Evolutionary conservation across 2,113 vertebrate genomes (phyloP).

Genomic region (Petaurus breviceps): DNA sequence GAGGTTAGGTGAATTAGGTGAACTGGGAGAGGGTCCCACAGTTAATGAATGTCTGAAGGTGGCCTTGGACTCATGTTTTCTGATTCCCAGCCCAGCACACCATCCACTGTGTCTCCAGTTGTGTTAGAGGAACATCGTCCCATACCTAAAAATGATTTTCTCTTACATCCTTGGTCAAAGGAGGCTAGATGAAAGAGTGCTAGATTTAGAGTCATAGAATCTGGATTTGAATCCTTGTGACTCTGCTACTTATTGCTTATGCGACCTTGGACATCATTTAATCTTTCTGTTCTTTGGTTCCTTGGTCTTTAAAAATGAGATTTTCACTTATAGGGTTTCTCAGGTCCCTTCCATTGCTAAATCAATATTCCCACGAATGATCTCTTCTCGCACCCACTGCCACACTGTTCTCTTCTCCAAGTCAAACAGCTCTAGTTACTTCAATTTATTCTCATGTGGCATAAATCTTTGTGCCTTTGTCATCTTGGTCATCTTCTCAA

Average conservation of each 20-base stretch:
- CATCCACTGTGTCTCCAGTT: background rate
- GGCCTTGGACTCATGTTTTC: background rate
- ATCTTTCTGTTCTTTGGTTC: background rate
- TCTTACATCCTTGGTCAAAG: rapidly evolving
- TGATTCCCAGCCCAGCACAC: background rate
- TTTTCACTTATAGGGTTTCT: background rate
- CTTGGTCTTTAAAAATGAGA: background rate
- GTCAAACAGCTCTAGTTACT: background rate
- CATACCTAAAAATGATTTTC: background rate
- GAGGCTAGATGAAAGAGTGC: background rate
- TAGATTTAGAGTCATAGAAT: background rate
- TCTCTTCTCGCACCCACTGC: background rate
- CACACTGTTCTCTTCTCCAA: background rate
- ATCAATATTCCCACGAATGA: background rate
- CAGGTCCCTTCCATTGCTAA: background rate
- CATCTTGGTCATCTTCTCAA: background rate
- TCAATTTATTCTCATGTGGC: background rate
- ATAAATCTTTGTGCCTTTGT: background rate
- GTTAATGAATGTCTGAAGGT: background rate
- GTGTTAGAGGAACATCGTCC: background rate
- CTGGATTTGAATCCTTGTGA: background rate
- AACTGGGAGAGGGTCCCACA: background rate
- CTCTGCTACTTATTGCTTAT: background rate
- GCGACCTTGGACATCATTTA: rapidly evolving
- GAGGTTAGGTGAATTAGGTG: background rate